Base-by-base conservation (phyloP, 2,888 invertebrate species). In the Norana najaformis region DNA sequence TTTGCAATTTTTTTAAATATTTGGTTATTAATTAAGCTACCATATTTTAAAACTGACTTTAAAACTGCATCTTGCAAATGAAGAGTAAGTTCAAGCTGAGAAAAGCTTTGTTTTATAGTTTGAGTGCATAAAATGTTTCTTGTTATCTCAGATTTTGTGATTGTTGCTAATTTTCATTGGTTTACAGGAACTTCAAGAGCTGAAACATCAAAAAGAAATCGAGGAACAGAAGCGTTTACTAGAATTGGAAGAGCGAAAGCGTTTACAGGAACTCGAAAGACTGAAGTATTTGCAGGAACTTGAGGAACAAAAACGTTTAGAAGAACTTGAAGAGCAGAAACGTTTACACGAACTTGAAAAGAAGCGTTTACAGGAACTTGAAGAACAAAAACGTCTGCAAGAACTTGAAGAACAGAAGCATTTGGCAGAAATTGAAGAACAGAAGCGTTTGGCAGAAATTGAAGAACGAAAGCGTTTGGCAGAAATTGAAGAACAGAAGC, bases 401-500 rank as follows among this genome's bases (percentile, higher is more conserved):
- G 37, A 85, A 23, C 35, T 85, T 8, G 85, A 85, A 37, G 85
- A 85, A 85, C 36, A 85, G 85, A 85, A 85, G 36, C 85, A n/a
- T 18, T 36, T 85, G 85, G 6, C 4, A 14, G 85, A 85, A 36
- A 34, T 85, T 18, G 85, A 85, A 85, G 85, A 85, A 37, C 35
- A 85, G 85, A 85, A 23, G 11, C 85, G 35, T 36, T 5, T 37
- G 0, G 6, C 34, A 37, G 85, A 85, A 36, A 34, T 85, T 85
- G 85, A 85, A 85, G 36, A 85, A 36, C 85, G 35, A n/a, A 85
- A 37, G 11, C 85, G 36, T 20, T 20, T 85, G 18, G 0, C 34
- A 85, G 85, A 85, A 37, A 34, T 85, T 85, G 85, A 85, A 37
- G 85, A 85, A 23, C 85, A 85, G 85, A 85, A 85, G 23, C 85